Conservation (phyloP, 1,140 invertebrate genomes). For the Lepeophtheirus salmonis region DNA sequence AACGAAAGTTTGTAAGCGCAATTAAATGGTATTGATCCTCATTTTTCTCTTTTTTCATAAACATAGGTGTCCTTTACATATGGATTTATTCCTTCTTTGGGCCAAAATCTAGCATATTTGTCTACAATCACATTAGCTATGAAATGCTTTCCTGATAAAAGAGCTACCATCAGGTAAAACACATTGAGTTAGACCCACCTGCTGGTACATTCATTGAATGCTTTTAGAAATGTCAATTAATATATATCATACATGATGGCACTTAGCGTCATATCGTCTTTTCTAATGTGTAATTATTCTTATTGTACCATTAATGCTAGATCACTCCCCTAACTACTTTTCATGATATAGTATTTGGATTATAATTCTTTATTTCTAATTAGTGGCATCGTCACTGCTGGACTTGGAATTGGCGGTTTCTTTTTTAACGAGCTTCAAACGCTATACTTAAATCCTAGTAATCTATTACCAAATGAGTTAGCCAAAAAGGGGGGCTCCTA, state of each 20-base stretch:
- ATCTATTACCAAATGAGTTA: not conserved
- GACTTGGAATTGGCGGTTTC: not conserved
- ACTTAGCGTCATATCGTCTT: no score
- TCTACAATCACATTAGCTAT: not conserved
- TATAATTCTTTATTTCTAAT: not conserved
- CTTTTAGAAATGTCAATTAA: no score
- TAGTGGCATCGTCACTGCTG: not conserved
- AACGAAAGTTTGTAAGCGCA: no score
- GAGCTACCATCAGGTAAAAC: not conserved
- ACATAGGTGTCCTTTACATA: not conserved
- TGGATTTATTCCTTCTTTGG: not conserved
- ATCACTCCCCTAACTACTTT: no score
- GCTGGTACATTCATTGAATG: no score
- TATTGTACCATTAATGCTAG: no score
- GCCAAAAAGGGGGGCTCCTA: not conserved
- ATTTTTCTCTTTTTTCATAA: no score
- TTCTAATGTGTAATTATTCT: no score
- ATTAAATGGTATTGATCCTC: no score
- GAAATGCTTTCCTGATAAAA: not conserved
- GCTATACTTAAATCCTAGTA: not conserved
- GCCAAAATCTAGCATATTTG: not conserved
- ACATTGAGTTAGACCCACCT: no score
- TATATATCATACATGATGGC: no score
- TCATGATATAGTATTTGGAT: no score
- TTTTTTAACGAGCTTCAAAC: not conserved